Conservation (phyloP, 2,797 vertebrate genomes). For the Mormyrops boulengeri region DNA sequence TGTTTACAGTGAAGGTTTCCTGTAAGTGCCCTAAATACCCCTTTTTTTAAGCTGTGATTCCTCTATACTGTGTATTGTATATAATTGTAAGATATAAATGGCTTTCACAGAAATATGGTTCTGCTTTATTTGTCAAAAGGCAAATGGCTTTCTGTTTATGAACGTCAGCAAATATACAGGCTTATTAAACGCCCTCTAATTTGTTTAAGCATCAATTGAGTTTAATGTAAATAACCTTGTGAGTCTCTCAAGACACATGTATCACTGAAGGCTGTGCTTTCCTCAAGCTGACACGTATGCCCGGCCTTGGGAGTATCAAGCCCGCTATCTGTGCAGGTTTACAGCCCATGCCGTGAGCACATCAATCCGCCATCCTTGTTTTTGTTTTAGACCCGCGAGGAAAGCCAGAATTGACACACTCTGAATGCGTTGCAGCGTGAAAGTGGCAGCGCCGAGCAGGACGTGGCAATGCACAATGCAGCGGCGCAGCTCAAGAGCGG, state of each 20-base stretch:
- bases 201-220: conserved; percentile 9
- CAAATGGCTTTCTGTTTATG: background rate
- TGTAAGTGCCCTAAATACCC: conserved; percentile 14
- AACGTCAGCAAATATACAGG: background rate
- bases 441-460: background rate
- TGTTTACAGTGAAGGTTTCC: conserved; percentile 15
- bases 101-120: conserved; percentile 1
- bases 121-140: background rate
- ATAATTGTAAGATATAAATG: conserved; percentile 53
- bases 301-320: background rate
- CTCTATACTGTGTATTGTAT: conserved; percentile 38
- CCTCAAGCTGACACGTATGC: background rate
- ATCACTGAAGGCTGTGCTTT: background rate
- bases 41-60: conserved; percentile 22
- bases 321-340: background rate
- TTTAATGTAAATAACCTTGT: background rate
- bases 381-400: background rate
- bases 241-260: background rate
- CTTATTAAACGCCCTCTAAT: background rate
- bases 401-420: background rate
- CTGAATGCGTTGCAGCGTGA: background rate
- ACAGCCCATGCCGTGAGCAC: background rate
- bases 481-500: background rate
- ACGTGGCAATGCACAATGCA: background rate
- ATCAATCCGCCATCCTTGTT: background rate